Conservation (phyloP, 2,113 vertebrate genomes). For the Tichodroma muraria region DNA sequence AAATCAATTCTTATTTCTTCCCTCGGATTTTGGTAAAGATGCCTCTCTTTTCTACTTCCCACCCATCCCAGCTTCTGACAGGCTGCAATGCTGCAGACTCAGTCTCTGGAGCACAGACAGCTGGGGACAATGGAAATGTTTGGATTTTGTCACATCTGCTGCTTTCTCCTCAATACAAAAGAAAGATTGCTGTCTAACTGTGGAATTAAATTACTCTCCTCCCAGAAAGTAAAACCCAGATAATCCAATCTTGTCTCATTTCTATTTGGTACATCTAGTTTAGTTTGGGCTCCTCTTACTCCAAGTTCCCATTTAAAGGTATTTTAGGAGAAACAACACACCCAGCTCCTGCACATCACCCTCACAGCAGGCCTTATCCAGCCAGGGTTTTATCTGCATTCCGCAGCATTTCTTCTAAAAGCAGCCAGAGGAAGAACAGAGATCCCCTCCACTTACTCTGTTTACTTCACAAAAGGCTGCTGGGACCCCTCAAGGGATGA, state of each 20-base stretch:
- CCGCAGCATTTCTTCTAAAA: neutral
- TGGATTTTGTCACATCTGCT: neutral
- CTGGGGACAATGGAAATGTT: neutral
- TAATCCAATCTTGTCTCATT: neutral
- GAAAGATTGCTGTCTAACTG: neutral
- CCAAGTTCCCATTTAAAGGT: neutral
- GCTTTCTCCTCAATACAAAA: neutral
- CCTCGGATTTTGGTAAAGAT: neutral
- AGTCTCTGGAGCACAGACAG: neutral
- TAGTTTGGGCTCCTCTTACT: neutral
- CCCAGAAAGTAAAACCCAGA: neutral
- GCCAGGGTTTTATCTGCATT: neutral
- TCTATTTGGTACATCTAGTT: neutral
- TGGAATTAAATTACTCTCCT: neutral
- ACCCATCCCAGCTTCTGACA: neutral
- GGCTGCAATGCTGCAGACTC: neutral
- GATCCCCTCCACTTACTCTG: neutral
- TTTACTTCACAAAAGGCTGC: neutral
- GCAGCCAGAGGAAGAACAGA: neutral
- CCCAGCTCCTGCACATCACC: neutral
- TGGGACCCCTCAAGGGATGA: neutral
- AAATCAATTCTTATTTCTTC: neutral
- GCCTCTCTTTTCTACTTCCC: neutral
- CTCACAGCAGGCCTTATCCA: neutral
- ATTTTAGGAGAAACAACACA: neutral